Evolutionary conservation across 2,113 vertebrate genomes (phyloP), one percentile per base, ranked within the genome.

Genomic region (Cottus gobio): DNA sequence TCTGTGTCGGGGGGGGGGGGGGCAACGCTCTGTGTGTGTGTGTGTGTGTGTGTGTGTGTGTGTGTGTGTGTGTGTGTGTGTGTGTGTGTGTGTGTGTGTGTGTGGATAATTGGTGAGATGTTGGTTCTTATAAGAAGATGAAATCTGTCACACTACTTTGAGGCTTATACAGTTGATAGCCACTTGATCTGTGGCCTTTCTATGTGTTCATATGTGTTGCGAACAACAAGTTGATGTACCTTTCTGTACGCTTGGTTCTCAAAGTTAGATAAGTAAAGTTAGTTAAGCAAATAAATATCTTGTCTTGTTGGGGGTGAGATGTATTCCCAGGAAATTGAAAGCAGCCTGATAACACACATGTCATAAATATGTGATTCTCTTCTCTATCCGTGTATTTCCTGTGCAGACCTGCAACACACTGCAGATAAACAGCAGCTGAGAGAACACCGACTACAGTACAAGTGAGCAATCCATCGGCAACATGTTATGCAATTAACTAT

Each of bases 1-100:
- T 88, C 91, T 91, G 91, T 88, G 87, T 91, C 87, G 87, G 79
- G n/a, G 52, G 24, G 54, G n/a, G 22, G 50, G 54, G 68, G 80
- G 88, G 79, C 86, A 83, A 18, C 10, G 50, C 82, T 66, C 34
- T 65, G 42, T 73, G 64, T 66, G 63, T 64, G 48, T 22, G 54
- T 72, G 73, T 42, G 76, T 73, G 69, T 73, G 39, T 69, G 42
- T 36, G 54, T 56, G 74, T 71, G 48, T 75, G 84, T 65, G 60
- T 73, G 69, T 66, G 63, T 65, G 48, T 26, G 54, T 72, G 72
- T 42, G 76, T 73, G 69, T 78, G 39, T 65, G 44, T 36, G 56
- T 48, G 74, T 72, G 37, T 76, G 84, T 79, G 39, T 76, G 61
- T 60, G 60, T 68, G 69, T 69, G 66, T 57, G 37, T 31, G 52